Evolutionary conservation across 2,888 invertebrate species (phyloP).

Genomic region (Pristionchus entomophagus): DNA sequence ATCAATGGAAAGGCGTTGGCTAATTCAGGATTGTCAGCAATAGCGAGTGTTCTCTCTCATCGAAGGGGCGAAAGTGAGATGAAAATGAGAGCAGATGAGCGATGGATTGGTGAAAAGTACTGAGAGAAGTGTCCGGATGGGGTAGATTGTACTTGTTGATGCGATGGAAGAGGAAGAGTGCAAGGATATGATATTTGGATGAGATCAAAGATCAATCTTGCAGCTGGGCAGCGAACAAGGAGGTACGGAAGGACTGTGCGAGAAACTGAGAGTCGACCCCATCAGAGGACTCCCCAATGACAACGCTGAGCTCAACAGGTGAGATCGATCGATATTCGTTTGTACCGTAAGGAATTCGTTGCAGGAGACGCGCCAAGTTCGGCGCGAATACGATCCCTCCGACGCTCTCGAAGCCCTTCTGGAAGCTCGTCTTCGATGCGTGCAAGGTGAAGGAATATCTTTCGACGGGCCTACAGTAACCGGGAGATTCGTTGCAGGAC

Average conservation of each 20-base stretch:
- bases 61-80: conserved; percentile 15
- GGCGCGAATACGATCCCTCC: conserved; percentile 31
- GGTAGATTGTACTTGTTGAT: conserved; percentile 3
- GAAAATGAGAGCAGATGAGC: conserved; percentile 37
- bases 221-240: conserved; percentile 52
- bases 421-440: conserved; percentile 6
- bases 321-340: not conserved
- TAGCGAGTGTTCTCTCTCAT: conserved; percentile 27
- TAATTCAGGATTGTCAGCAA: conserved; percentile 30
- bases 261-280: conserved; percentile 53
- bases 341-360: not conserved
- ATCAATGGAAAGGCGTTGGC: conserved; percentile 20
- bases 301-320: conserved; percentile 57
- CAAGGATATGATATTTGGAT: not conserved
- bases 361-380: conserved; percentile 32
- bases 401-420: conserved; percentile 51
- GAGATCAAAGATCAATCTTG: no score
- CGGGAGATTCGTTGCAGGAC: conserved; percentile 58
- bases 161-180: conserved; percentile 5
- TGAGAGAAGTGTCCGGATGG: not conserved
- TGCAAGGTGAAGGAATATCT: conserved; percentile 17
- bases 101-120: conserved; percentile 6
- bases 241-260: conserved; percentile 1
- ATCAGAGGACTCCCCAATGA: conserved; percentile 53
- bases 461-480: not conserved